Base-by-base conservation (phyloP, 2,888 invertebrate species). In the Heliconius charithonia region DNA sequence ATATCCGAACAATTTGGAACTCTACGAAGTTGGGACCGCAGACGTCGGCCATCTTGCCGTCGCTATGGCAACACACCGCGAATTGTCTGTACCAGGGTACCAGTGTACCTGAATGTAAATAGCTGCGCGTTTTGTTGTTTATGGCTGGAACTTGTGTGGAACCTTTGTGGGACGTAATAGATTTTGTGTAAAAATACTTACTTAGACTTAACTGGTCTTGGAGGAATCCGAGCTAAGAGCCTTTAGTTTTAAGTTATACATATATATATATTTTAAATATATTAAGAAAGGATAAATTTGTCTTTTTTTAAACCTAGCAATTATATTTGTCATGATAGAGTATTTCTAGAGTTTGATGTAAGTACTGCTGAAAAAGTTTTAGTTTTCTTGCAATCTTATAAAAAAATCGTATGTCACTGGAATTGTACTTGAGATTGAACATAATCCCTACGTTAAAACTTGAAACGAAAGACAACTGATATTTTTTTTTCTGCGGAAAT, bases 1-100 rank as follows among this genome's bases (percentile, higher is more conserved):
- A 93, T 91, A 93, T 92, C 88, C 88, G 85, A 93, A 94, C 94
- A 94, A 94, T 95, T 94, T 94, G 93, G 93, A 93, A 93, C 93
- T 93, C 92, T 92, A 92, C 91, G 89, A 93, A 94, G 91, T 93
- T 94, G 89, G 91, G 88, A 93, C 93, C 92, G 90, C 90, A 93
- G 93, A 91, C 93, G 91, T 84, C 91, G 89, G 86, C 94, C 95
- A 94, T 95, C 89, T 94, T 94, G 92, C 87, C 89, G 93, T 95
- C 86, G 88, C 90, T 88, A 90, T 92, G 89, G 91, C 88, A 89
- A 94, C 94, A 83, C 88, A 86, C 90, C 91, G 86, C 90, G 89
- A 92, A 93, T 92, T 92, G 92, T 94, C 92, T 92, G 86, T 86
- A 51, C 51, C 51, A 51, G 51, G 51, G 51, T 9, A 22, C 51